Base-by-base conservation (phyloP, 2,113 vertebrate genomes). In the Microtus ochrogaster region DNA sequence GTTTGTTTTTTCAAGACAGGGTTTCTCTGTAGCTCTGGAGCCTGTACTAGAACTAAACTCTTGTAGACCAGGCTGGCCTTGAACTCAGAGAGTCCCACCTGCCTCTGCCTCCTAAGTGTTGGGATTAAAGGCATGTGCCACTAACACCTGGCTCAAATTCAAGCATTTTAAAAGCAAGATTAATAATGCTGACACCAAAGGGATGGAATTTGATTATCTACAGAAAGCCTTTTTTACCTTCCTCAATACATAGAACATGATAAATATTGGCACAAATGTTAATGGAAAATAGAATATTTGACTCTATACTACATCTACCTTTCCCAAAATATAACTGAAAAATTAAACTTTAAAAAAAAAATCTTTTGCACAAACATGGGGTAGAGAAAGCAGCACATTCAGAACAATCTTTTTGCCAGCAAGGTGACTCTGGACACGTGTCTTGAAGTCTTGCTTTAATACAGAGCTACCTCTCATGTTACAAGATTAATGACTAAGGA, bases 151-250 rank as follows among this genome's bases (percentile, higher is more conserved):
- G 17, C 55, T 58, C 55, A 58, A 88, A 79, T 81, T 94, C 1
- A 33, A 24, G 70, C 68, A 95, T 66, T 63, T 87, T 21, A 94
- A 91, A 92, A 91, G 24, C 66, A 16, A 33, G 17, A 82, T 8
- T 89, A 61, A 86, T 70, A 78, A 93, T 52, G 33, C 58, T 16
- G 8, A 30, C 73, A 49, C 73, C 55, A 63, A 94, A 85, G 41
- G 44, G 92, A 91, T 61, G 58, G 44, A 22, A 82, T 82, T 90
- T 87, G 36, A 68, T 94, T 74, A 79, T 78, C 79, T 76, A 55
- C 9, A 68, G 33, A 81, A 95, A 87, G 8, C 28, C 73, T 52
- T 70, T 63, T 68, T n/a, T 22, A 68, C 55, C 41, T 94, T n/a
- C n/a, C 2, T 70, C 61, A 61, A 84, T 19, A 68, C 21, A 58